Base-by-base conservation (phyloP, 1,140 invertebrate genomes). In the Heliconius nattereri region DNA sequence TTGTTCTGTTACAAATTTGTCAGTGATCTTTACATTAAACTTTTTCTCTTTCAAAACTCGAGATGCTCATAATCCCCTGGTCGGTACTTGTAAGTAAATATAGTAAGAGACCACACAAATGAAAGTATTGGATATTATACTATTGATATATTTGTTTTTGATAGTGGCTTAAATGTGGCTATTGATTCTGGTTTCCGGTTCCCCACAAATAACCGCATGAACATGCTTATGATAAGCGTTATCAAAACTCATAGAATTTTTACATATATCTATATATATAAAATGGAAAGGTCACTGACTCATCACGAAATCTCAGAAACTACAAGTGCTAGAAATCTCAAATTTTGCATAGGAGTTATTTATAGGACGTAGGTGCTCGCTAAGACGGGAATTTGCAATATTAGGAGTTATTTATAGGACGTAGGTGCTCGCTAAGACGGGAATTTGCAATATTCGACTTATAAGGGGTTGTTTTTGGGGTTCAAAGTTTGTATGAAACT, bases 1-100 rank as follows among this genome's bases (percentile, higher is more conserved):
- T 94, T 94, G 92, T 94, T 93, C 92, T 93, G 92, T 94, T 93
- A 93, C 92, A 94, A 94, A 94, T 93, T 94, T 94, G 92, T 94
- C 92, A 94, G 92, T 91, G 92, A 94, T 94, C 92, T 93, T 92
- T 89, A 93, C 90, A 94, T 92, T 92, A 92, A 92, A 91, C 91
- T 93, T 93, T 94, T 93, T 92, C 87, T 86, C 89, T 92, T 92
- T 91, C 89, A 91, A 92, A 92, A 93, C 84, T 88, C 89, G 90
- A 94, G 89, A 89, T 89, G 87, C 86, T 89, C 89, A 93, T 94
- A 94, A 92, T 93, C 91, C 87, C 84, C 79, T 79, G 80, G 76
- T 86, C 85, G 86, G 81, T 84, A 85, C 89, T 89, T 91, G 86
- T 89, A 86, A 91, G 85, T 89, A 90, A 89, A 90, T 90, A 87